Conservation (phyloP, 2,888 invertebrate species). For the Bombyx huttoni region DNA sequence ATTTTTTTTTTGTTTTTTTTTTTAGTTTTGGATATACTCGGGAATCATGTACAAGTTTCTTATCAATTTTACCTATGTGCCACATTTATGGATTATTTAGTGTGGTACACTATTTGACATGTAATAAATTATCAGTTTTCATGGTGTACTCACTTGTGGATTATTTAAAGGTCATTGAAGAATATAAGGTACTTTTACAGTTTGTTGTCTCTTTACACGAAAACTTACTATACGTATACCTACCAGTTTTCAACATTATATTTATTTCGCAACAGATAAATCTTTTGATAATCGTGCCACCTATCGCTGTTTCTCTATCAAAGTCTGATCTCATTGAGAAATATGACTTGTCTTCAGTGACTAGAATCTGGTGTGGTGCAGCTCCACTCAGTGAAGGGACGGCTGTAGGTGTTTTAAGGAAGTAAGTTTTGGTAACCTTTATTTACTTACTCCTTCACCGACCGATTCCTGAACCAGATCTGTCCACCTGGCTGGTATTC, state of each 20-base stretch:
- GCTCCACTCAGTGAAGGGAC: conserved; percentile 39
- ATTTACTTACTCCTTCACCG: not conserved
- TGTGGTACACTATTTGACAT: conserved; percentile 54
- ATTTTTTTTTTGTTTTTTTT: not conserved
- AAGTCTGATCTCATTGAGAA: conserved; percentile 36
- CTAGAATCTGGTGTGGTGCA: conserved; percentile 34
- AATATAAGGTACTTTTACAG: conserved; percentile 57
- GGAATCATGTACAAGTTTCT: conserved; percentile 3
- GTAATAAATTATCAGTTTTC: conserved; percentile 34
- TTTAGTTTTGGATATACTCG: not conserved
- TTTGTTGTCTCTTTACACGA: too few relatives aligned
- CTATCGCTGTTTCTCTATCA: conserved; percentile 38
- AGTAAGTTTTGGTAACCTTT: conserved; percentile 19
- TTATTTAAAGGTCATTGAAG: conserved; percentile 74
- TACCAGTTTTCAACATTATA: too few relatives aligned
- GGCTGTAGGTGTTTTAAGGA: conserved; percentile 27
- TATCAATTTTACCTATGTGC: conserved; percentile 80
- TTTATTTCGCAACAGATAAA: conserved; percentile 22
- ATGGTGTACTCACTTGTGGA: conserved; percentile 60
- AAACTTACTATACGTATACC: too few relatives aligned
- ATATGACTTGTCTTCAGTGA: conserved; percentile 38
- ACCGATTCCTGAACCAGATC: not conserved
- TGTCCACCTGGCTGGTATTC: too few relatives aligned
- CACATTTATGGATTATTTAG: conserved; percentile 79
- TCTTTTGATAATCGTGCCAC: conserved; percentile 34